Evolutionary conservation across 2,888 invertebrate species (phyloP).

Genomic region (Amiota mariae): DNA sequence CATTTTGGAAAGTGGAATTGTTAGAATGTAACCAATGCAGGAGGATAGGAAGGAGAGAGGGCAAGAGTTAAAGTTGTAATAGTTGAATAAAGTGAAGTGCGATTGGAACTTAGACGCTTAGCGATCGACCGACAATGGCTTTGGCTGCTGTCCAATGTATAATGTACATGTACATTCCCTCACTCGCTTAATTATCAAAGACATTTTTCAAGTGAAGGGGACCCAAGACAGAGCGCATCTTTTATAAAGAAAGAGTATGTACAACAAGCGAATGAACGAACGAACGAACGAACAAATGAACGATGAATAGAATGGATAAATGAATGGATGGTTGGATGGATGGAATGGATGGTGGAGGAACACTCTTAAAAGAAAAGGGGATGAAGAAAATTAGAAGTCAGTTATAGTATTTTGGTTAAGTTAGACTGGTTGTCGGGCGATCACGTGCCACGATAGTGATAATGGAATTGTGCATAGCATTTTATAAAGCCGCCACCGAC

Average conservation of each 20-base stretch:
- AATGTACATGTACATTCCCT: no score
- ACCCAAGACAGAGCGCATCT: not conserved
- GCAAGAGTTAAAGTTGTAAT: not conserved
- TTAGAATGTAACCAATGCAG: slow-evolving; percentile 52
- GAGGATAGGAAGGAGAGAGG: not conserved
- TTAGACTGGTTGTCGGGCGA: slow-evolving; percentile 39
- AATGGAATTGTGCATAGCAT: slow-evolving; percentile 32
- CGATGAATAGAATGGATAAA: not conserved
- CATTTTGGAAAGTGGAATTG: slow-evolving; percentile 62
- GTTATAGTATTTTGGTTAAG: not conserved
- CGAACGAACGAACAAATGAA: slow-evolving; percentile 9
- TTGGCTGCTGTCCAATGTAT: slow-evolving; percentile 20
- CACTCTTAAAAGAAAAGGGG: no score
- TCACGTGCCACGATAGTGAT: slow-evolving; percentile 26
- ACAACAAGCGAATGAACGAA: not conserved
- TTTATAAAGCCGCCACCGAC: slow-evolving; percentile 26
- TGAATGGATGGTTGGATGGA: not conserved
- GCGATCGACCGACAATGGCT: slow-evolving; percentile 14
- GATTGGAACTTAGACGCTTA: not conserved
- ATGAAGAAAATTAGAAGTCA: no score
- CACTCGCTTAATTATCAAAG: slow-evolving; percentile 63
- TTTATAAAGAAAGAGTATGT: no score
- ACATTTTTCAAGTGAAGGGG: slow-evolving; percentile 50
- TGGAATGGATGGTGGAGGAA: no score
- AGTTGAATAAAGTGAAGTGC: slow-evolving; percentile 25